These are phyloP conservation scores for Lepidocyrtinus sp. DNA, from an alignment of 2,888 invertebrate species.

Conservation along the genomic window DNA sequence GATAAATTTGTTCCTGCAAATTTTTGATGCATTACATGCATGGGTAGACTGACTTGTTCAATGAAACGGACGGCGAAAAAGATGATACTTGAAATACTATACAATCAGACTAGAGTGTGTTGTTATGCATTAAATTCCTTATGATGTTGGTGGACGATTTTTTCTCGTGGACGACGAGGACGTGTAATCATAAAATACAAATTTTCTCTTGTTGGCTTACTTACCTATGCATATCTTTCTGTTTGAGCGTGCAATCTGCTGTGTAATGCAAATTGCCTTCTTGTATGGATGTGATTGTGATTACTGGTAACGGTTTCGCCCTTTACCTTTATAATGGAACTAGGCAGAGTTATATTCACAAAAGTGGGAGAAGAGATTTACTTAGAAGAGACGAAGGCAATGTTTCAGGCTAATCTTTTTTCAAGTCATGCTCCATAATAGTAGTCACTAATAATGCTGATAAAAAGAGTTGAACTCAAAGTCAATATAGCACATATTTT, in stretches of 20 bases:
- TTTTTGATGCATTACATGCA: neutral
- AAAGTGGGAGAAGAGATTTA: too few species aligned
- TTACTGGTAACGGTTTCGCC: conserved; percentile 12
- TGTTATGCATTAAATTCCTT: neutral
- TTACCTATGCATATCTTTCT: conserved; percentile 1
- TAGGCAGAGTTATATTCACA: too few species aligned
- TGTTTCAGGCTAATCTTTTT: neutral
- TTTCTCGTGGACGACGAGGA: neutral
- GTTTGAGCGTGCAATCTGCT: neutral
- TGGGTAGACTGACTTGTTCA: neutral
- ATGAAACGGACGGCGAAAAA: neutral
- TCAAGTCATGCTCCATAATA: conserved; percentile 17
- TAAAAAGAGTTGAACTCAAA: conserved; percentile 5
- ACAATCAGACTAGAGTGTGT: neutral
- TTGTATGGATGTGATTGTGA: conserved; percentile 9
- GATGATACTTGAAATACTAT: neutral
- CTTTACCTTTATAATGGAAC: neutral
- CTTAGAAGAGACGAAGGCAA: too few species aligned
- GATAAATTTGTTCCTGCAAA: neutral
- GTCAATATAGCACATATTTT: conserved; percentile 7
- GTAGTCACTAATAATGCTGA: conserved; percentile 1
- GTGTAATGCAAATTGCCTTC: neutral
- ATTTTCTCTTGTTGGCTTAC: neutral
- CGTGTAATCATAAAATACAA: conserved; percentile 11
- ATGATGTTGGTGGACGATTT: neutral